Evolutionary conservation across 2,888 invertebrate species (phyloP).

Genomic region (Mimas tiliae): DNA sequence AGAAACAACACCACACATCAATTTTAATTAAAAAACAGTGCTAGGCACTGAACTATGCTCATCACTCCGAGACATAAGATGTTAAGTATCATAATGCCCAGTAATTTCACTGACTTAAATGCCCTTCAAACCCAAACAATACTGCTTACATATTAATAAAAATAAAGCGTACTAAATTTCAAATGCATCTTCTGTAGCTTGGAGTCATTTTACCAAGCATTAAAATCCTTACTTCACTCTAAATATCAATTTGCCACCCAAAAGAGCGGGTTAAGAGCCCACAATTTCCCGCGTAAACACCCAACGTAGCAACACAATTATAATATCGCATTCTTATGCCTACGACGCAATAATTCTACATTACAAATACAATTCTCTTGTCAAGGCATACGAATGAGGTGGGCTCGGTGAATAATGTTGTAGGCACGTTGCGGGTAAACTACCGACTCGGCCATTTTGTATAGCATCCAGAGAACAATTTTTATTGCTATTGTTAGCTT

Average conservation of each 20-base stretch:
- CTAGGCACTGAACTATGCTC: no score
- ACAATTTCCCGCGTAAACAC: conserved; percentile 10
- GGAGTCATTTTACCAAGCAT: not conserved
- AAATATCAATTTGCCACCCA: conserved; percentile 10
- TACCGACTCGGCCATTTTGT: conserved; percentile 20
- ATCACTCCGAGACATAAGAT: no score
- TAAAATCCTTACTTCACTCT: not conserved
- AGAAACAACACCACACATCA: no score
- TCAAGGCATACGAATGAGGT: conserved; percentile 70
- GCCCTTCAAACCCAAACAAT: no score
- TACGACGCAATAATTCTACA: conserved; percentile 64
- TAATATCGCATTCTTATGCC: conserved; percentile 26
- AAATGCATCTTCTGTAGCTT: no score
- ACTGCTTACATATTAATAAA: no score
- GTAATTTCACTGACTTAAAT: no score
- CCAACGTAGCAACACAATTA: conserved; percentile 12
- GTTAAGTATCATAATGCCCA: no score
- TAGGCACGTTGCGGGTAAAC: conserved; percentile 11
- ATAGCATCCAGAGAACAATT: not conserved
- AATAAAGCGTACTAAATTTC: no score
- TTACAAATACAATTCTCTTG: conserved; percentile 73
- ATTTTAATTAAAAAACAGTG: no score
- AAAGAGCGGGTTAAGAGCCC: conserved; percentile 6
- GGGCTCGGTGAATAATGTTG: conserved; percentile 62
- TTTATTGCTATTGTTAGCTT: not conserved